Percentiles rank a stretch among this genome's conserved stretches.
phyloP scores from a whole-genome alignment of 2,113 vertebrate species.

The Daphoenositta chrysoptera region DNA sequence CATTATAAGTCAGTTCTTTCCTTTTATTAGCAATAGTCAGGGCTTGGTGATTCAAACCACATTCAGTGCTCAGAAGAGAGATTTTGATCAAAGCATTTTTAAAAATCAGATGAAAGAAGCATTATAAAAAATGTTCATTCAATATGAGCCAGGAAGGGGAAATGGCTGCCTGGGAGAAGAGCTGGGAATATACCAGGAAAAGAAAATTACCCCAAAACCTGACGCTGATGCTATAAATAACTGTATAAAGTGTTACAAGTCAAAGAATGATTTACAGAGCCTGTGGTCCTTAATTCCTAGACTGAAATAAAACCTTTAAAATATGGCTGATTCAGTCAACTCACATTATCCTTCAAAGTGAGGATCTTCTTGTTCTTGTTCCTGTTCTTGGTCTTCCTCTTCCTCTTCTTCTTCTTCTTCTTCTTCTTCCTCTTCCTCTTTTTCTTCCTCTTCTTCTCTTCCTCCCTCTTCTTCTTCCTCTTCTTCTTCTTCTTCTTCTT shows the following conservation, averaged over 20 bases:
- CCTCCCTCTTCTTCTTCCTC: neutral
- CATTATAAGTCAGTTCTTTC: neutral
- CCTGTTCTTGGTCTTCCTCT: too few relatives aligned
- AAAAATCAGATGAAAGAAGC: constrained; percentile 45
- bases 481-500: neutral
- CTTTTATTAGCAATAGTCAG: constrained; percentile 10
- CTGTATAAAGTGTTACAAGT: neutral
- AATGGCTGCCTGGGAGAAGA: constrained; percentile 21
- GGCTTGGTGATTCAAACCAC: constrained; percentile 39
- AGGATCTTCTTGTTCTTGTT: neutral
- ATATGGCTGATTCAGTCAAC: neutral
- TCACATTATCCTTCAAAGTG: rapidly evolving
- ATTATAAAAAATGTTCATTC: constrained; percentile 33
- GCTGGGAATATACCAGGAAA: neutral
- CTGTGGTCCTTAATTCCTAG: neutral
- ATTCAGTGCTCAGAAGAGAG: constrained; percentile 15
- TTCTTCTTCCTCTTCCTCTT: neutral
- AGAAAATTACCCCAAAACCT: neutral
- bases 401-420: neutral
- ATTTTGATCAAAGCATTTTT: constrained; percentile 56
- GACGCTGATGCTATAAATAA: neutral
- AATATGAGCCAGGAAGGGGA: constrained; percentile 29
- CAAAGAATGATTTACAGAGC: neutral
- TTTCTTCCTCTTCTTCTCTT: neutral
- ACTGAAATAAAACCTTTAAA: neutral